Evolutionary conservation across 2,888 invertebrate genomes (phyloP).

Genomic region (Watsonalla cultraria): DNA sequence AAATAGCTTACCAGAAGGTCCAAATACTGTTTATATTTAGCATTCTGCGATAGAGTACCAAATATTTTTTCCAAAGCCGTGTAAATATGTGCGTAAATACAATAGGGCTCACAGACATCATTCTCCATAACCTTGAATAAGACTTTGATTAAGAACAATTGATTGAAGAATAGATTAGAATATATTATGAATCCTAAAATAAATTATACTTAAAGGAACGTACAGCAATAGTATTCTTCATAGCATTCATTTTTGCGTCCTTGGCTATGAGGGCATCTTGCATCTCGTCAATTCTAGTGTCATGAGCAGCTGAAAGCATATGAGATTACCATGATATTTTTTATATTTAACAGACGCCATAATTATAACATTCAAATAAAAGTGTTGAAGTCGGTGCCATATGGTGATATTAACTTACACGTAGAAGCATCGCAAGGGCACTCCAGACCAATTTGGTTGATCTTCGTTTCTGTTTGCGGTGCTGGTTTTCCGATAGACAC

Average conservation of each 20-base stretch:
- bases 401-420: constrained; percentile 38
- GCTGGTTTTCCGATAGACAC: constrained; percentile 27
- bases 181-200: no score
- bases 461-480: constrained; percentile 30
- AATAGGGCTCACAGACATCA: constrained; percentile 68
- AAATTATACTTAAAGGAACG: constrained; percentile 10
- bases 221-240: constrained; percentile 68
- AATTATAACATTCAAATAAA: no score
- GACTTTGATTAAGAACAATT: background rate
- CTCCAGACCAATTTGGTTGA: constrained; percentile 27
- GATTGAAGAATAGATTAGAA: background rate
- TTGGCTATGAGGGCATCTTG: constrained; percentile 56
- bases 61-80: constrained; percentile 71
- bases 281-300: constrained; percentile 58
- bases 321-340: background rate
- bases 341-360: no score
- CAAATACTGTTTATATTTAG: constrained; percentile 61
- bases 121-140: constrained; percentile 62
- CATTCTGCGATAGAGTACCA: constrained; percentile 58
- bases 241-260: constrained; percentile 66
- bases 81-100: constrained; percentile 66
- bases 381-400: no score
- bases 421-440: constrained; percentile 34
- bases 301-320: constrained; percentile 40
- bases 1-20: constrained; percentile 45